These are phyloP conservation scores for Mesorhabditis spiculigera DNA, from an alignment of 2,888 invertebrate species.

Conservation along the genomic window DNA sequence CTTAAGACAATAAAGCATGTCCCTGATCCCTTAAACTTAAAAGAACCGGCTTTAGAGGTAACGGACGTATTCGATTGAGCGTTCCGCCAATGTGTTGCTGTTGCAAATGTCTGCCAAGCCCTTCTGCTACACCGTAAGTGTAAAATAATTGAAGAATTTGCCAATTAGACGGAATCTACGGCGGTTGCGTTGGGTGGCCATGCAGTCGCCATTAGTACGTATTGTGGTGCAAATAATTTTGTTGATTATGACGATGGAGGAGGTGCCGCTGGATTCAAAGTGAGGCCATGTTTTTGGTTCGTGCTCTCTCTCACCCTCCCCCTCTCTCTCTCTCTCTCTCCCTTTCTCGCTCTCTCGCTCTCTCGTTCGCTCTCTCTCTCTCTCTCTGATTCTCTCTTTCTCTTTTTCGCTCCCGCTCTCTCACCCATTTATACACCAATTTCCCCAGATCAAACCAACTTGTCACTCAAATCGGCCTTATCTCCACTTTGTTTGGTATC, in stretches of 20 bases:
- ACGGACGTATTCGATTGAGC: background rate
- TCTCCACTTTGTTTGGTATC: background rate
- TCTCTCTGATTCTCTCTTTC: no score
- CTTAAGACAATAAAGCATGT: no score
- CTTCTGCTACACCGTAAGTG: background rate
- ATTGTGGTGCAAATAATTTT: background rate
- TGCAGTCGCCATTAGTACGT: conserved; percentile 1
- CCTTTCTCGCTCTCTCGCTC: no score
- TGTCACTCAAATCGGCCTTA: background rate
- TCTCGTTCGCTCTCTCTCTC: no score
- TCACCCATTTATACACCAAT: background rate
- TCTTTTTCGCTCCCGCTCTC: no score
- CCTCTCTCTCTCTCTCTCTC: no score
- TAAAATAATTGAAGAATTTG: no score
- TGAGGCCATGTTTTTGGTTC: background rate
- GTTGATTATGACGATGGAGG: conserved; percentile 1
- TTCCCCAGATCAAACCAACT: conserved; percentile 4
- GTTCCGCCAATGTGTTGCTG: conserved; percentile 5
- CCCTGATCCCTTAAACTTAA: no score
- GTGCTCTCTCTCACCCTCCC: no score
- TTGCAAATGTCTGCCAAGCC: conserved; percentile 4
- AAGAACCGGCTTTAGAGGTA: no score
- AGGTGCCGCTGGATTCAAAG: background rate
- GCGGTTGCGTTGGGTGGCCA: background rate
- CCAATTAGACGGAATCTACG: background rate